phyloP scores from a whole-genome alignment of 2,113 vertebrate genomes.

The Connochaetes taurinus region DNA sequence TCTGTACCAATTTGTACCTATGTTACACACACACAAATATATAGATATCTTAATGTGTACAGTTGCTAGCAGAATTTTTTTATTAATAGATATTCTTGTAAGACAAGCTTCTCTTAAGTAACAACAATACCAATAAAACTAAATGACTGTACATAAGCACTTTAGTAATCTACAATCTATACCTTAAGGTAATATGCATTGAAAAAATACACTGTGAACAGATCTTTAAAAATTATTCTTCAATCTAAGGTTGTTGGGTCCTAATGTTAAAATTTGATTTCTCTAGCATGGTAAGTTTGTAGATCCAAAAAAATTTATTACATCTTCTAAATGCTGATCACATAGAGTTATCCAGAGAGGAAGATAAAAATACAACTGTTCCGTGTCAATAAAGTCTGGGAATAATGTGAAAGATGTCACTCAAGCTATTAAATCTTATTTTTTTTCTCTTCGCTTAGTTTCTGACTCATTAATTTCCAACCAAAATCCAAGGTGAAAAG shows the following conservation, averaged over 20 bases:
- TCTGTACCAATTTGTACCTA: not conserved
- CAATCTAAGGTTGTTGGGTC: not conserved
- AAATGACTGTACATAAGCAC: not conserved
- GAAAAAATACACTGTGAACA: not conserved
- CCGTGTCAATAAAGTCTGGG: not conserved
- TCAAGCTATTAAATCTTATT: not conserved
- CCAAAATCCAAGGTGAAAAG: not conserved
- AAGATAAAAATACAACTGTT: not conserved
- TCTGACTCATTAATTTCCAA: not conserved
- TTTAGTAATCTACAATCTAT: not conserved
- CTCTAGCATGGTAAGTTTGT: not conserved
- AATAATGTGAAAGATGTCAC: not conserved
- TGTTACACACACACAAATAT: not conserved
- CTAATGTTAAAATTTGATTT: not conserved
- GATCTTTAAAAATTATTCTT: not conserved
- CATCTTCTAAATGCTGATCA: not conserved
- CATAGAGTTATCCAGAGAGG: not conserved
- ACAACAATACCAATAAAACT: not conserved
- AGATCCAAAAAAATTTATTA: not conserved
- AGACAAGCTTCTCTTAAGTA: not conserved
- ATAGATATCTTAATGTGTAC: not conserved
- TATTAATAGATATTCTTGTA: not conserved
- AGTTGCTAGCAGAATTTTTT: not conserved
- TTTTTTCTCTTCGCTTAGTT: not conserved
- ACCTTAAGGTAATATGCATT: not conserved